Evolutionary conservation across 2,797 vertebrate genomes (phyloP).

Genomic region (Micropoecilia bifurca): DNA sequence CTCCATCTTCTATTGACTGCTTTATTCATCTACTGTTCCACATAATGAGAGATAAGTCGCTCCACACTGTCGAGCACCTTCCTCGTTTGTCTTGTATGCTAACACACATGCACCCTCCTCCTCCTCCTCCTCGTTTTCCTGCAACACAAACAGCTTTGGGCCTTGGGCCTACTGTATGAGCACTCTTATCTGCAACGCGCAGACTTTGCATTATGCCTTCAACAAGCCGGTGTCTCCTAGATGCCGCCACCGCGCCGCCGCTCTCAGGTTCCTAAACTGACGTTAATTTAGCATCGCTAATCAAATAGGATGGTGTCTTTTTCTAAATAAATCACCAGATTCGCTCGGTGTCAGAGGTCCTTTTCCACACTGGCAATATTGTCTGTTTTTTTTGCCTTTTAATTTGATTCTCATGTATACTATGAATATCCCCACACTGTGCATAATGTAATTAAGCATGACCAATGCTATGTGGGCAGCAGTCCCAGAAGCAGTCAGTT

Average conservation of each 20-base stretch:
- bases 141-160: slow-evolving; percentile 43
- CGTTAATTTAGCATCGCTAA: slow-evolving; percentile 80
- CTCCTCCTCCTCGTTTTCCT: slow-evolving; percentile 14
- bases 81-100: slow-evolving; percentile 58
- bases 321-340: slow-evolving; percentile 71
- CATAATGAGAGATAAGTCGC: slow-evolving; percentile 80
- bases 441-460: slow-evolving; percentile 85
- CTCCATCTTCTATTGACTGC: slow-evolving; percentile 50
- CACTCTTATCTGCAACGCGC: slow-evolving; percentile 76
- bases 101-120: slow-evolving; percentile 52
- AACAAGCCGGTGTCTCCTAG: slow-evolving; percentile 64
- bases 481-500: slow-evolving; percentile 76
- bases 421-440: slow-evolving; percentile 68
- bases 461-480: slow-evolving; percentile 82
- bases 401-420: slow-evolving; percentile 66
- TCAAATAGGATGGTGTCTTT: slow-evolving; percentile 76
- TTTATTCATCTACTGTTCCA: slow-evolving; percentile 62
- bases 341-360: slow-evolving; percentile 75
- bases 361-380: slow-evolving; percentile 74
- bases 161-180: slow-evolving; percentile 66
- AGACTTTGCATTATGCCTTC: slow-evolving; percentile 74
- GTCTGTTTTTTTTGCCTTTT: slow-evolving; percentile 66
- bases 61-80: slow-evolving; percentile 70
- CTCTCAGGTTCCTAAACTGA: slow-evolving; percentile 71
- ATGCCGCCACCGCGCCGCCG: slow-evolving; percentile 36